Percentiles rank a stretch among this genome's conserved stretches.
These are phyloP conservation scores for Ceyx cyanopectus DNA, from an alignment of 2,113 vertebrate species.

Conservation along the genomic window DNA sequence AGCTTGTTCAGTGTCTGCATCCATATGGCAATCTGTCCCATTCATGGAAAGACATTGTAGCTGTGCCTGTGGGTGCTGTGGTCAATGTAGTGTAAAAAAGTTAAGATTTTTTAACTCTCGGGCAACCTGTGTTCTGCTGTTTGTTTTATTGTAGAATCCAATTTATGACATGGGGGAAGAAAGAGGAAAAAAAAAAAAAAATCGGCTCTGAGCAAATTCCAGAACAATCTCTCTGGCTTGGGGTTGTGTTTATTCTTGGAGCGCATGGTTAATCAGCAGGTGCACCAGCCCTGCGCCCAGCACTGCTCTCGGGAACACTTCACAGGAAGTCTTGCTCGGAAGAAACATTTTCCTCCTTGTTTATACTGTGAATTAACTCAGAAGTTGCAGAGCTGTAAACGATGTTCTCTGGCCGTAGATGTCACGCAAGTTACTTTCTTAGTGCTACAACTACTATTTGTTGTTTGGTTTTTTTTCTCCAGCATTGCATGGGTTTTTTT, in stretches of 20 bases:
- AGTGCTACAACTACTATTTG: background rate
- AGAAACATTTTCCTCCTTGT: conserved; percentile 47
- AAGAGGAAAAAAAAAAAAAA: background rate
- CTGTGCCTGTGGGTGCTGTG: conserved; percentile 78
- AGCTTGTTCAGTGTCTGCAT: conserved; percentile 89
- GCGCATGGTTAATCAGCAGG: conserved; percentile 36
- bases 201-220: conserved; percentile 34
- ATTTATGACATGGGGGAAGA: background rate
- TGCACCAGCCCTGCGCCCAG: conserved; percentile 23
- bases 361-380: conserved; percentile 40
- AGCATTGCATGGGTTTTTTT: background rate
- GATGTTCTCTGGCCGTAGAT: background rate
- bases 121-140: conserved; percentile 56
- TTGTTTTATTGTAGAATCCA: conserved; percentile 49
- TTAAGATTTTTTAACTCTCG: conserved; percentile 71
- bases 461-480: background rate
- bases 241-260: conserved; percentile 52
- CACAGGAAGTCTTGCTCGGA: conserved; percentile 53
- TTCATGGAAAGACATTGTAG: conserved; percentile 80
- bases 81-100: conserved; percentile 78
- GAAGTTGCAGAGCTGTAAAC: conserved; percentile 12
- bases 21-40: conserved; percentile 91
- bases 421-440: background rate
- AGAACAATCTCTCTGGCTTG: conserved; percentile 25
- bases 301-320: background rate